phyloP scores from a whole-genome alignment of 2,888 invertebrate genomes.

The Ischnus inquisitorius region DNA sequence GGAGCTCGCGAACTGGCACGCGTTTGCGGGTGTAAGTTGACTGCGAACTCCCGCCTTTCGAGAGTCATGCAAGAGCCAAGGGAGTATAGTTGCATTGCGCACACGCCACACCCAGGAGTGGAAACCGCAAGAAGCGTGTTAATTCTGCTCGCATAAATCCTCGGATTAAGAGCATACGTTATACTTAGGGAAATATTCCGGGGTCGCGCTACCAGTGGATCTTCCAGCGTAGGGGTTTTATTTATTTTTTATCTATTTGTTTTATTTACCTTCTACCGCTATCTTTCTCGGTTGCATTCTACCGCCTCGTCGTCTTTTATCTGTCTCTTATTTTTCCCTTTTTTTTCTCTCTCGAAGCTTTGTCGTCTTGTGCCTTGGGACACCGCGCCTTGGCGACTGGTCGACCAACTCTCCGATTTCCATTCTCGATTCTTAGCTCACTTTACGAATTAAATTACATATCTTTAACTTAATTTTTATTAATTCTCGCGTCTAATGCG shows the following conservation, averaged over 20 bases:
- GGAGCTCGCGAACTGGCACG: constrained; percentile 42
- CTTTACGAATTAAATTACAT: constrained; percentile 5
- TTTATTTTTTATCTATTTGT: constrained; percentile 6
- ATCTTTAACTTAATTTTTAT: background rate
- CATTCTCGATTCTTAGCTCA: background rate
- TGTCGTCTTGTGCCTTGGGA: constrained; percentile 29
- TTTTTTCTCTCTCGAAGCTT: background rate
- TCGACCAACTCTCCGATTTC: background rate
- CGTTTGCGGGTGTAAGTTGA: constrained; percentile 17
- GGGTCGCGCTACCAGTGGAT: constrained; percentile 48
- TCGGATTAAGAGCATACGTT: constrained; percentile 83
- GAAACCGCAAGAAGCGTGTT: constrained; percentile 75
- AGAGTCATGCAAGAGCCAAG: constrained; percentile 55
- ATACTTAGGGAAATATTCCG: constrained; percentile 82
- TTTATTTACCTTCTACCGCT: constrained; percentile 11
- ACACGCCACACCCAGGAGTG: constrained; percentile 70
- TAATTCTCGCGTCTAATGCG: no score
- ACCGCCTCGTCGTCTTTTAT: constrained; percentile 51
- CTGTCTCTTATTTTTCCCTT: constrained; percentile 38
- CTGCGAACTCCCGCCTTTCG: constrained; percentile 50
- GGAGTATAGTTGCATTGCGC: constrained; percentile 48
- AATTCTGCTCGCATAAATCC: constrained; percentile 83
- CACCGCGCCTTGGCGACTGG: constrained; percentile 1
- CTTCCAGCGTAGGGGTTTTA: constrained; percentile 28
- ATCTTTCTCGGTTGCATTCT: constrained; percentile 46